Base-by-base conservation (phyloP, 2,113 vertebrate species). In the Edolisoma coerulescens region DNA sequence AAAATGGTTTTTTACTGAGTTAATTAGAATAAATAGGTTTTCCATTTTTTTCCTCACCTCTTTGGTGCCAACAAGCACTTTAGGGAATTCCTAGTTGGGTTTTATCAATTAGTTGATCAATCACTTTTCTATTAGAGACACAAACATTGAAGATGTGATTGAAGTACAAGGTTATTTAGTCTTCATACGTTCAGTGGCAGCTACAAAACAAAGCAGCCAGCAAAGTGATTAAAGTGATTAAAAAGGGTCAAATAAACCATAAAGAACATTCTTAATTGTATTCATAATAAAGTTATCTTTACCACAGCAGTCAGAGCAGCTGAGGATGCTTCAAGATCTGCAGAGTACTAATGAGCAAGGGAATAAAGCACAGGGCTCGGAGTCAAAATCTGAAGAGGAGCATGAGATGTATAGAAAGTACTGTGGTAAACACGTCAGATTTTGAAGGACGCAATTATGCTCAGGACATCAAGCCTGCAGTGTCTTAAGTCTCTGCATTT, bases 41-140 rank as follows among this genome's bases (percentile, higher is more conserved):
- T 73, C 20, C 42, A 30, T 76, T 71, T 89, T 89, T 28, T 54
- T 11, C 19, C 76, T 76, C 60, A 47, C 19, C 20, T 84, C 77
- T 93, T 56, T 67, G 14, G 41, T 53, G 35, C 44, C 65, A 54
- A 77, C 33, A 87, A 73, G 39, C n/a, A 69, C 33, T 92, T 93
- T 7, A 56, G 49, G 70, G n/a, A 94, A 73, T 63, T 79, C 23
- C 54, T 82, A 61, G 69, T 8, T 9, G 8, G 23, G 33, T 78
- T 90, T 95, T 87, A 90, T 84, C 87, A 79, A 79, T 90, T 45
- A 89, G 44, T 60, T 87, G 41, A 93, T 95, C 73, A 84, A 93
- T 67, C 73, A 68, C 23, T 77, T 88, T 90, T 85, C 75, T 90
- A 54, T 59, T 73, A 92, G 41, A 69, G 39, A 60, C 1, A 3